Evolutionary conservation across 2,888 invertebrate species (phyloP).

Genomic region (Drosophila infuscata): DNA sequence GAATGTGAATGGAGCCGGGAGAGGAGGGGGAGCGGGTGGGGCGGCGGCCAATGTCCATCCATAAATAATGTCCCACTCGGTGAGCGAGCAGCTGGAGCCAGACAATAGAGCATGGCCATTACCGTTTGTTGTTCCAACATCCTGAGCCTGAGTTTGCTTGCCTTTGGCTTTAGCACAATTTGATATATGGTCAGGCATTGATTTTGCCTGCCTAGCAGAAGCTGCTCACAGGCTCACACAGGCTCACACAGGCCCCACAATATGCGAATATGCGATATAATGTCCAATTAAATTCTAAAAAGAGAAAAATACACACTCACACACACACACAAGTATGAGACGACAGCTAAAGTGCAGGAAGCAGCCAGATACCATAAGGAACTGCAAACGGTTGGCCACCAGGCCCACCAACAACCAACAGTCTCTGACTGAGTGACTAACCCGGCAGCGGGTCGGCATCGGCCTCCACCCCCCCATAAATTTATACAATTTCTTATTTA

Average conservation of each 20-base stretch:
- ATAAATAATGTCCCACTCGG: constrained; percentile 70
- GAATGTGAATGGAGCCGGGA: constrained; percentile 22
- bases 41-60: constrained; percentile 42
- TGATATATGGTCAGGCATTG: constrained; percentile 78
- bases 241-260: constrained; percentile 30
- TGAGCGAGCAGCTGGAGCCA: constrained; percentile 61
- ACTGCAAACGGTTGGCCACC: constrained; percentile 8
- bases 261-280: constrained; percentile 76
- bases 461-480: constrained; percentile 54
- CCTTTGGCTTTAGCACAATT: constrained; percentile 63
- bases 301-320: constrained; percentile 23
- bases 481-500: constrained; percentile 78
- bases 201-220: constrained; percentile 63
- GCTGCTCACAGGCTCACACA: background rate
- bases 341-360: constrained; percentile 52
- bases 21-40: background rate
- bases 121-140: constrained; percentile 65
- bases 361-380: constrained; percentile 12
- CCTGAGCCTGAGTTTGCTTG: constrained; percentile 34
- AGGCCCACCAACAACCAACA: constrained; percentile 32
- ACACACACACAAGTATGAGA: constrained; percentile 20
- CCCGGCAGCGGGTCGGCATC: constrained; percentile 20
- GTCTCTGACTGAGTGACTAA: constrained; percentile 9
- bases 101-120: constrained; percentile 67
- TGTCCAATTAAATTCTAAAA: constrained; percentile 78